Conservation (phyloP, 2,888 invertebrate genomes). For the Dryobota labecula region DNA sequence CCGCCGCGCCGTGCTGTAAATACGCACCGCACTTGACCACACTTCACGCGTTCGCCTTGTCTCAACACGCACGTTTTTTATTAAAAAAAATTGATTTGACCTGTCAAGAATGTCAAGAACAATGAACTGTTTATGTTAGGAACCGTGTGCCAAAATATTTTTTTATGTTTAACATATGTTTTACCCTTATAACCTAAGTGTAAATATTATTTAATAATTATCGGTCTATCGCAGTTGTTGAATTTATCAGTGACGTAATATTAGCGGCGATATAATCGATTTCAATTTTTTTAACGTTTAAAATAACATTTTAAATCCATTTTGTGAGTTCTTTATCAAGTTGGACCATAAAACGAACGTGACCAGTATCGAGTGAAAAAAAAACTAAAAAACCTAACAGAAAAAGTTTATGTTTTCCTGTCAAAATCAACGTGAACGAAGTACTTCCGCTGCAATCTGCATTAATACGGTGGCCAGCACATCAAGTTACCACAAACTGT, state of each 20-base stretch:
- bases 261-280: neutral
- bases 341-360: conserved; percentile 32
- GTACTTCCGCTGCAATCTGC: too few relatives aligned
- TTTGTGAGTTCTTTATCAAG: neutral
- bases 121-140: conserved; percentile 48
- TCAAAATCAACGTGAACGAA: conserved; percentile 3
- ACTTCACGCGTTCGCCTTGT: conserved; percentile 71
- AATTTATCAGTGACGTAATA: neutral
- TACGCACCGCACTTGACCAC: conserved; percentile 74
- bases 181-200: neutral
- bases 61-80: conserved; percentile 80
- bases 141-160: conserved; percentile 32
- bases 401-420: conserved; percentile 27
- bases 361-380: conserved; percentile 1
- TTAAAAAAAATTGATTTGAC: conserved; percentile 78
- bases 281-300: neutral
- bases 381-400: neutral
- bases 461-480: too few relatives aligned
- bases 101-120: conserved; percentile 72
- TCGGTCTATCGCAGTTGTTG: too few relatives aligned
- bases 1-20: conserved; percentile 78
- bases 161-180: neutral
- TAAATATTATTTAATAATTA: neutral
- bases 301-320: neutral
- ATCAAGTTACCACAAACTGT: too few relatives aligned